Percentiles rank a stretch among this genome's conserved stretches.
These are phyloP conservation scores for Loripinus fragilis DNA, from an alignment of 2,888 invertebrate species.

Conservation along the genomic window DNA sequence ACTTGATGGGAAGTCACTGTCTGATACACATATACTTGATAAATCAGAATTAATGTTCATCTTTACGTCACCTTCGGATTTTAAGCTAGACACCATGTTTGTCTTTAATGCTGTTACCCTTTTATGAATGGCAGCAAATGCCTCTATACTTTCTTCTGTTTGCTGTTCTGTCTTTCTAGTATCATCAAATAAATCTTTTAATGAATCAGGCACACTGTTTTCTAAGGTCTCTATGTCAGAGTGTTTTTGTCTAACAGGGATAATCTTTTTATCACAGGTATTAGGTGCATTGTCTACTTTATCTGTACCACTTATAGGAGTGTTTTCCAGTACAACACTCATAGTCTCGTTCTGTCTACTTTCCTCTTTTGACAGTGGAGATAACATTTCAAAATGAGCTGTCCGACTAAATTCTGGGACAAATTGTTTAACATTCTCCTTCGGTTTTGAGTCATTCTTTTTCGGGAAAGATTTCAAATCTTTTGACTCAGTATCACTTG, in stretches of 20 bases:
- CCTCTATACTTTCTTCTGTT: not conserved
- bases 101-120: constrained; percentile 20
- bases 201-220: not conserved
- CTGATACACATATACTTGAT: constrained; percentile 40
- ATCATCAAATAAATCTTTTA: not conserved
- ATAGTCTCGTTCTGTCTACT: constrained; percentile 34
- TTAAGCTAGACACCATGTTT: constrained; percentile 47
- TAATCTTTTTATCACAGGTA: not conserved
- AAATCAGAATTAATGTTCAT: constrained; percentile 28
- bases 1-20: not conserved
- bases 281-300: not conserved
- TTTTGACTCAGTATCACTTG: constrained; percentile 20
- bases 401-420: constrained; percentile 14
- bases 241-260: not conserved
- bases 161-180: not conserved
- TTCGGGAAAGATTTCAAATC: not conserved
- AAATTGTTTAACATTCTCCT: constrained; percentile 17
- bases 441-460: not conserved
- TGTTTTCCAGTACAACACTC: constrained; percentile 26
- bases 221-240: not conserved
- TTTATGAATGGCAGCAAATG: not conserved
- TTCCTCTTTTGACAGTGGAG: constrained; percentile 49
- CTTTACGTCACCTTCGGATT: constrained; percentile 36
- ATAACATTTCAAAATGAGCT: constrained; percentile 37
- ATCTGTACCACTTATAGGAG: not conserved